These are phyloP conservation scores for Amorpha juglandis DNA, from an alignment of 2,888 invertebrate species.

Conservation along the genomic window DNA sequence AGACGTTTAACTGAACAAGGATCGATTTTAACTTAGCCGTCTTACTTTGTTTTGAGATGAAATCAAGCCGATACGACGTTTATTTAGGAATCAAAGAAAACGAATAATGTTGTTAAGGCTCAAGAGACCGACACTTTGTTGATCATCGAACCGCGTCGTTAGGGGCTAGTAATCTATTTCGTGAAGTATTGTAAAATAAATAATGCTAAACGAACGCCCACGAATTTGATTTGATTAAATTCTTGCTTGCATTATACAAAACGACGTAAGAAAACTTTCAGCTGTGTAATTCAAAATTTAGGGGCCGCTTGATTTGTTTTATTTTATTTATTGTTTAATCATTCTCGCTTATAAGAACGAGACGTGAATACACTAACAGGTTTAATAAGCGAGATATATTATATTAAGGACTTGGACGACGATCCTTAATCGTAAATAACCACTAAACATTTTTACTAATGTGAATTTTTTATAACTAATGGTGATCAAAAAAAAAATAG, in stretches of 20 bases:
- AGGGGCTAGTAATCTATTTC: conserved; percentile 8
- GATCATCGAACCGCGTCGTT: conserved; percentile 37
- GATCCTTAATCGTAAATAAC: neutral
- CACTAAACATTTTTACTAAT: no score
- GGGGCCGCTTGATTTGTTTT: neutral
- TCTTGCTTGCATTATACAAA: neutral
- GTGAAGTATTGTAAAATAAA: conserved; percentile 1
- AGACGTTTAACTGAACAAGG: conserved; percentile 43
- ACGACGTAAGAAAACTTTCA: neutral
- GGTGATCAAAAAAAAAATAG: no score
- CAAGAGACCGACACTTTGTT: conserved; percentile 46
- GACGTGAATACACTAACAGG: neutral
- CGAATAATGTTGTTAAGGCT: conserved; percentile 49
- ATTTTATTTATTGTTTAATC: conserved; percentile 6
- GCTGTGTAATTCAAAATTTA: neutral
- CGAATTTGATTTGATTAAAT: neutral
- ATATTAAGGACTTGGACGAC: no score
- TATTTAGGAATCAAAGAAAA: conserved; percentile 44
- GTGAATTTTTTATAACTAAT: no score
- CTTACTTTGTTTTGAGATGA: conserved; percentile 55
- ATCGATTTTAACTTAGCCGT: conserved; percentile 47
- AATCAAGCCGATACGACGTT: conserved; percentile 52
- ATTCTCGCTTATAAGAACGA: neutral
- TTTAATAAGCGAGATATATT: neutral
- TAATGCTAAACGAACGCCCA: neutral